phyloP scores from a whole-genome alignment of 1,140 invertebrate species.

The Achatina immaculata region DNA sequence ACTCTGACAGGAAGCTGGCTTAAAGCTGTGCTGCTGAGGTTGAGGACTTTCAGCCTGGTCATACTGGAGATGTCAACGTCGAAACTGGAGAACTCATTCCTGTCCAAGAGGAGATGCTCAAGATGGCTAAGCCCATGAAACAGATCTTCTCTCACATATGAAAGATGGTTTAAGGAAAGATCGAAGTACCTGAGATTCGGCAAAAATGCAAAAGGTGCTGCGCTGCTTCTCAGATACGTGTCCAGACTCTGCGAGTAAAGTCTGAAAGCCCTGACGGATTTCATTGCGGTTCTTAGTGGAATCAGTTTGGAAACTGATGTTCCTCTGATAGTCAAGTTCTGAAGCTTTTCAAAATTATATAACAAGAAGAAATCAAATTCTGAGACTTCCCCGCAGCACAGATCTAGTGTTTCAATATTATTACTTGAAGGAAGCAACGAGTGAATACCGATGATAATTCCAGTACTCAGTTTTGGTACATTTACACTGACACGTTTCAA shows the following conservation, averaged over 20 bases:
- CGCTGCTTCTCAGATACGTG: not conserved
- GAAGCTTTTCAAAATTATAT: not conserved
- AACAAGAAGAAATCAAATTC: not conserved
- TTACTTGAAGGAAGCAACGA: too few relatives aligned
- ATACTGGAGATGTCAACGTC: constrained; percentile 5
- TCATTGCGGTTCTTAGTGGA: not conserved
- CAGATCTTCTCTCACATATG: not conserved
- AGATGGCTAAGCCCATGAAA: not conserved
- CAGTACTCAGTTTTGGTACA: not conserved
- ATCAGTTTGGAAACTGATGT: not conserved
- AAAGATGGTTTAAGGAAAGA: not conserved
- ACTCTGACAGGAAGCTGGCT: not conserved
- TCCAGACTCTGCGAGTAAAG: not conserved
- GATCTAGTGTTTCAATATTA: not conserved
- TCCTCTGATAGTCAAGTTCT: not conserved
- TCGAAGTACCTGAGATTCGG: not conserved
- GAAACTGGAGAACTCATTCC: not conserved
- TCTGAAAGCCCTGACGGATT: not conserved
- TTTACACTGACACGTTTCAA: not conserved
- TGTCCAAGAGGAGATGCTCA: not conserved
- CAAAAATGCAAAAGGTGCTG: not conserved
- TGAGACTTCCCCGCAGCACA: not conserved
- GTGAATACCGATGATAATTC: not conserved
- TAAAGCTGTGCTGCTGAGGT: not conserved
- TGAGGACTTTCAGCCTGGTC: not conserved